These are phyloP conservation scores for Anastrepha ludens DNA, from an alignment of 1,140 invertebrate species.

Conservation along the genomic window DNA sequence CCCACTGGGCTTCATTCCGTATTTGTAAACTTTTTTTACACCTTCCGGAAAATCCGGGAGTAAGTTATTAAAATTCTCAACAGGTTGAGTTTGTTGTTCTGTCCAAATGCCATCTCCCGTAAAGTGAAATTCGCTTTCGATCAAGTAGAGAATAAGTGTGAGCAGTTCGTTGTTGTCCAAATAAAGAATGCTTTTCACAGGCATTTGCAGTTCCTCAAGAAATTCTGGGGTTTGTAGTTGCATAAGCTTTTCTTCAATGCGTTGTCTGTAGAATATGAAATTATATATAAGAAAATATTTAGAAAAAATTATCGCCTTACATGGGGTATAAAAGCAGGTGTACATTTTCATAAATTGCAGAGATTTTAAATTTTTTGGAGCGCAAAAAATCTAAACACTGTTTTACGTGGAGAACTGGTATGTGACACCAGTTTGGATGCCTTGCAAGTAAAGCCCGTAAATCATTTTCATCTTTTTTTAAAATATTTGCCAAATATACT, in stretches of 20 bases:
- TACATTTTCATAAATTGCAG: conserved; percentile 76
- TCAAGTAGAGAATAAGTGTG: conserved; percentile 72
- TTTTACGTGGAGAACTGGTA: conserved; percentile 75
- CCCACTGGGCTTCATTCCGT: conserved; percentile 67
- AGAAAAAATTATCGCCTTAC: conserved; percentile 65
- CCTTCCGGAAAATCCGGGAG: conserved; percentile 71
- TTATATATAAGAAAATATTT: not conserved
- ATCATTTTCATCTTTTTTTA: conserved; percentile 63
- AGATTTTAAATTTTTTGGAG: conserved; percentile 73
- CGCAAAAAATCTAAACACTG: conserved; percentile 75
- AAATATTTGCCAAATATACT: conserved; percentile 66
- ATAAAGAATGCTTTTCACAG: conserved; percentile 56
- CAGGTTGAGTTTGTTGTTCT: conserved; percentile 68
- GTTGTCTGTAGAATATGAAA: conserved; percentile 61
- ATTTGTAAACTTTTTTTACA: conserved; percentile 71
- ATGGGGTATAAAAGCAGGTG: conserved; percentile 77
- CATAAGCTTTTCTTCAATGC: conserved; percentile 69
- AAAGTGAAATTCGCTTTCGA: conserved; percentile 74
- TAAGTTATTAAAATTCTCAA: conserved; percentile 72
- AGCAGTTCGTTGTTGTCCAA: conserved; percentile 67
- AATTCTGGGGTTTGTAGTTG: conserved; percentile 62
- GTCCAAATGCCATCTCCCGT: conserved; percentile 75
- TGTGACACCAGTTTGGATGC: conserved; percentile 78
- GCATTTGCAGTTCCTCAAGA: conserved; percentile 65
- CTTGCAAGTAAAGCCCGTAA: conserved; percentile 73